Conservation (phyloP, 2,113 vertebrate species). For the Lycocorax pyrrhopterus region DNA sequence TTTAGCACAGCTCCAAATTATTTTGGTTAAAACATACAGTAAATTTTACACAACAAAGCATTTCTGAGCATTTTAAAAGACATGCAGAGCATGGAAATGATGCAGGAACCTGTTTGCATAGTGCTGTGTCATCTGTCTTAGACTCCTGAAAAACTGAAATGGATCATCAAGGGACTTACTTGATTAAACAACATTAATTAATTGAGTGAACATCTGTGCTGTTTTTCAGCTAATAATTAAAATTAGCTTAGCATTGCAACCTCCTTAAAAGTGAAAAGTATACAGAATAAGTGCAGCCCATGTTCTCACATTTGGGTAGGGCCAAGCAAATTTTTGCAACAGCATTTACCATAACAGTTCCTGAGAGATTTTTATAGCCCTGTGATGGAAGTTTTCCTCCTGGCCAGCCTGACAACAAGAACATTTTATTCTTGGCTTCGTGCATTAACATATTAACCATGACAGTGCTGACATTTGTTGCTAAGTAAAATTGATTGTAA, state of each 20-base stretch:
- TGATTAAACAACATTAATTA: slow-evolving; percentile 56
- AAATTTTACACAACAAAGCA: background rate
- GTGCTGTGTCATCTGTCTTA: background rate
- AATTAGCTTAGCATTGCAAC: slow-evolving; percentile 6
- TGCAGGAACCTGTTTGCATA: background rate
- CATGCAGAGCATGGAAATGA: background rate
- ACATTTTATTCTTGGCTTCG: slow-evolving; percentile 35
- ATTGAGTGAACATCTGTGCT: slow-evolving; percentile 50
- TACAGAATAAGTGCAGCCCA: background rate
- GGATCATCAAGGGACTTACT: background rate
- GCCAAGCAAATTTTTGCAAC: background rate
- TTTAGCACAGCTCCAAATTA: background rate
- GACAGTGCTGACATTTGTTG: slow-evolving; percentile 41
- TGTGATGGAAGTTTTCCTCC: background rate
- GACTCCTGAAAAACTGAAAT: slow-evolving; percentile 3
- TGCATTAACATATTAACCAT: background rate
- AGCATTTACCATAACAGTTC: background rate
- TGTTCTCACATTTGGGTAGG: background rate
- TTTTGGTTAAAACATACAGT: background rate
- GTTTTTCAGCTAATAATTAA: slow-evolving; percentile 26
- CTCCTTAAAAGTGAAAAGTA: background rate
- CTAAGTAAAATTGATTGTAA: slow-evolving; percentile 13
- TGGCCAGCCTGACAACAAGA: background rate
- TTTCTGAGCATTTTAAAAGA: background rate
- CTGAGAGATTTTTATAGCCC: background rate